These are phyloP conservation scores for Spodoptera exigua DNA, from an alignment of 2,888 invertebrate species.

Conservation along the genomic window DNA sequence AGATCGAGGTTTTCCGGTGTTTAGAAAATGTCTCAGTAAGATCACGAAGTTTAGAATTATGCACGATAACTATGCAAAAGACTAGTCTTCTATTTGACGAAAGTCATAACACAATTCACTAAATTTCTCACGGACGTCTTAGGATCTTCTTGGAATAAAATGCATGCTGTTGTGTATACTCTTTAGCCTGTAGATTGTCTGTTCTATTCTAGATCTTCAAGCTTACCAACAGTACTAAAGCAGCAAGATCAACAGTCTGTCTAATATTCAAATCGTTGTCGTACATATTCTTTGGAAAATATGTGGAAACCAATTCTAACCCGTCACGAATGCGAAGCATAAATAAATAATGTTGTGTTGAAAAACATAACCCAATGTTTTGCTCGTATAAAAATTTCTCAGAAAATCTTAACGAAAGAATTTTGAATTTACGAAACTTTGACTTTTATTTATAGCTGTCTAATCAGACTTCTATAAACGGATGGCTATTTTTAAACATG, in stretches of 20 bases:
- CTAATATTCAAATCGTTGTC: neutral
- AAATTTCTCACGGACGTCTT: too few relatives aligned
- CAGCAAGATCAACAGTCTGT: too few relatives aligned
- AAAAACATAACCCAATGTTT: slow-evolving; percentile 34
- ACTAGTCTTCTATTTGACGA: too few relatives aligned
- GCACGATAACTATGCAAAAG: too few relatives aligned
- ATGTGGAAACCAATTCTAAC: slow-evolving; percentile 20
- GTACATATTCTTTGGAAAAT: neutral
- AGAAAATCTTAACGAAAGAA: slow-evolving; percentile 32
- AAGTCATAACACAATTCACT: too few relatives aligned
- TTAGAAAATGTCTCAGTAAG: too few relatives aligned
- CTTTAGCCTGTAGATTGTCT: too few relatives aligned
- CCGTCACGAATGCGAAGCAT: slow-evolving; percentile 9
- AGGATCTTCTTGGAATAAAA: too few relatives aligned
- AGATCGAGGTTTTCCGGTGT: too few relatives aligned
- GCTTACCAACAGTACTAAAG: neutral
- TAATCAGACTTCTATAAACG: slow-evolving; percentile 30
- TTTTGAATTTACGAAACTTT: slow-evolving; percentile 31
- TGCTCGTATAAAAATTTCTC: slow-evolving; percentile 38
- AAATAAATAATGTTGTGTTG: slow-evolving; percentile 36
- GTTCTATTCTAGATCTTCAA: too few relatives aligned
- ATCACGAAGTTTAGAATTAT: too few relatives aligned
- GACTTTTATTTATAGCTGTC: slow-evolving; percentile 25
- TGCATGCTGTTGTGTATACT: too few relatives aligned
- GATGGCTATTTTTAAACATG: slow-evolving; percentile 15